Evolutionary conservation across 2,888 invertebrate genomes (phyloP), one percentile per base, ranked within the genome.

Genomic region (Cryptosula pallasiana): DNA sequence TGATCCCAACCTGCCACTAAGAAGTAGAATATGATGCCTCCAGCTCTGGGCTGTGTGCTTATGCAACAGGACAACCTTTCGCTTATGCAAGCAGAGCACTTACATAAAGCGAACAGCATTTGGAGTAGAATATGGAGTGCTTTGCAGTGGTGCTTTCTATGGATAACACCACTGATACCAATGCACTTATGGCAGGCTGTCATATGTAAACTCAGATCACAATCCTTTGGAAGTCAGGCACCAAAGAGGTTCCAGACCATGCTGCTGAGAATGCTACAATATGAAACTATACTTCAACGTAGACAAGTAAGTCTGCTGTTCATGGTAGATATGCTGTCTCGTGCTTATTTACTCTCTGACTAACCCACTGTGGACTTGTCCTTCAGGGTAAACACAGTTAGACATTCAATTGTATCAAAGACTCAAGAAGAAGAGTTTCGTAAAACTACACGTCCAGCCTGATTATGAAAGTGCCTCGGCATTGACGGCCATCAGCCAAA

Each of bases 11-110:
- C 20, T 45, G 20, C 45, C 45, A 45, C 45, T 45, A 20, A n/a
- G 5, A 13, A 20, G 45, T 45, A 13, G 45, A 45, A 20, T 45
- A 20, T 45, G 75, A 78, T 36, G 76, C 75, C 55, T 75, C 73
- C 69, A 72, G 75, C 34, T 71, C 5, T 45, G 20, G 45, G 45
- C 5, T 5, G 9, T 13, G 45, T 45, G 73, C 71, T 77, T 32
- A 70, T 76, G 2, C 76, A 78, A 57, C 72, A 76, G 9, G 75
- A 75, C 1, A 70, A 27, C 76, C 76, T 0, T 63, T 75, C 1
- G 75, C 76, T 71, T 76, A 72, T 63, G 76, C 76, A 3, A 76
- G 74, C 23, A 45, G 76, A 9, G 70, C 74, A 9, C 63, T 78
- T 25, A 73, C 72, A 27, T 20, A 55, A n/a, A 70, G 74, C 5